Base-by-base conservation (phyloP, 2,113 vertebrate species). In the Formicarius rufipectus region DNA sequence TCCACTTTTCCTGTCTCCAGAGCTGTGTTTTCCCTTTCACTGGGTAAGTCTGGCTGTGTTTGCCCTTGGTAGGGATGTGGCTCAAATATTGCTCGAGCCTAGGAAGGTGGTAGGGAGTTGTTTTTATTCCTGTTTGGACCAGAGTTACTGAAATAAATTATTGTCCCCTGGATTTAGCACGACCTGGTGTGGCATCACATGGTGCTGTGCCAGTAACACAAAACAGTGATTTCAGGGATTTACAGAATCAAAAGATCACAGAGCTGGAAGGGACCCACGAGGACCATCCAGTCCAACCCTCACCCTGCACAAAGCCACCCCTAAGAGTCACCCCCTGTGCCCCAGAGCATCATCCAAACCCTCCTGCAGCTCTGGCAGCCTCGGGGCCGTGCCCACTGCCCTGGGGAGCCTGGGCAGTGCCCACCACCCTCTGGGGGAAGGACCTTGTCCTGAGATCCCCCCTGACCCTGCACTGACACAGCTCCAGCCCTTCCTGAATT, bases 1-100 rank as follows among this genome's bases (percentile, higher is more conserved):
- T 49, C 92, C 91, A 45, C 93, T 88, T 95, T 72, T 93, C 91
- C 47, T 62, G 44, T 68, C 66, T 83, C 86, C 88, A 44, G 90
- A 62, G 90, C 75, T 82, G 60, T 49, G 14, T 95, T 93, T 97
- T 94, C 88, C 40, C 62, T 92, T 78, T 71, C 68, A 31, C 31
- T 27, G 33, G 4, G 0, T 83, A 74, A 24, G 47, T 45, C 71
- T 67, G 47, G 4, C 60, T 2, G 0, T 23, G 44, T 12, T 66
- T 85, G 69, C 9, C 50, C 67, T 80, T 0, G 0, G 24, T 44
- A 40, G 52, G 72, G 93, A 59, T 20, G 45, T 27, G 79, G 31
- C 40, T 90, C 33, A 37, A 77, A 56, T 39, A 33, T 1, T 81
- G 35, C 18, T 6, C 0, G 8, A 64, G 50, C 17, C 47, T n/a